phyloP scores from a whole-genome alignment of 2,888 invertebrate species.

The Lapara coniferarum region DNA sequence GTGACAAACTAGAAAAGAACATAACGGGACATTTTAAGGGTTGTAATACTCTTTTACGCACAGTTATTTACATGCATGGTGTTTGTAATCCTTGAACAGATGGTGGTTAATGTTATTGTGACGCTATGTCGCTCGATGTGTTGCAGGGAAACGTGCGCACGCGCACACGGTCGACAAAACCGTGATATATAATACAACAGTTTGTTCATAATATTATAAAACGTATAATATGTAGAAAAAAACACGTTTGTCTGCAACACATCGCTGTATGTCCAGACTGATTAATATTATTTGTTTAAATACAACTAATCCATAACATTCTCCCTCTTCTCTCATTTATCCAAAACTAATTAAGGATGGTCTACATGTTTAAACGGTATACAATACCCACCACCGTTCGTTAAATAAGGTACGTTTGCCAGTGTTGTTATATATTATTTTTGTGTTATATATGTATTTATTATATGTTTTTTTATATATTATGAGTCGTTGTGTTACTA shows the following conservation, averaged over 20 bases:
- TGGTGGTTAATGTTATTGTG: constrained; percentile 65
- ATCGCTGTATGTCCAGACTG: constrained; percentile 54
- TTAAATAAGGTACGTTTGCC: constrained; percentile 79
- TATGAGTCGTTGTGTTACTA: constrained; percentile 65
- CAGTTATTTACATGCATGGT: constrained; percentile 73
- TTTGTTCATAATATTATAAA: too few relatives aligned
- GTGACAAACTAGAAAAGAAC: constrained; percentile 40
- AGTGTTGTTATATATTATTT: constrained; percentile 69
- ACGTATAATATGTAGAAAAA: neutral
- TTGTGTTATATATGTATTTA: constrained; percentile 74
- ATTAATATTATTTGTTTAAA: constrained; percentile 61
- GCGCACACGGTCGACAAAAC: neutral
- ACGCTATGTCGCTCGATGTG: constrained; percentile 57
- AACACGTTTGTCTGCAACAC: constrained; percentile 63
- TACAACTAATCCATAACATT: constrained; percentile 84
- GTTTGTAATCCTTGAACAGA: constrained; percentile 73
- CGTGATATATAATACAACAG: neutral
- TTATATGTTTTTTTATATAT: constrained; percentile 47
- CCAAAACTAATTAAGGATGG: constrained; percentile 83
- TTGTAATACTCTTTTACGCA: constrained; percentile 49
- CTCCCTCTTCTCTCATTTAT: constrained; percentile 81
- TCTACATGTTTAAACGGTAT: constrained; percentile 81
- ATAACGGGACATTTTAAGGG: constrained; percentile 13
- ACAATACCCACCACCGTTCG: constrained; percentile 79
- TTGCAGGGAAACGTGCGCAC: constrained; percentile 56